A percentile compares a stretch with the other conserved stretches of the same genome.
Evolutionary conservation across 2,797 vertebrate species (phyloP).

Genomic region (Pseudomugil tenellus): DNA sequence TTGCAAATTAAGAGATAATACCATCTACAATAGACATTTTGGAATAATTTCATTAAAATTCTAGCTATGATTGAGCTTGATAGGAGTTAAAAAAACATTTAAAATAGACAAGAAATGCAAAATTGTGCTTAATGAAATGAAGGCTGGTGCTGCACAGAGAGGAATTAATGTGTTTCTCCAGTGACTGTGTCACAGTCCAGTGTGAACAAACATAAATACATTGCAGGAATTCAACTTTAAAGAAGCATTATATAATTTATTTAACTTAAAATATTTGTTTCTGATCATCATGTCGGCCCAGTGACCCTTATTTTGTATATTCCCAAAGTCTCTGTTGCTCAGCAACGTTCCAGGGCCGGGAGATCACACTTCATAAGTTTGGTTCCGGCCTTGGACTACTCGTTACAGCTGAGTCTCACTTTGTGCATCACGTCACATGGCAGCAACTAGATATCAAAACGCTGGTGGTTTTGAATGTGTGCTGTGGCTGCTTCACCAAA

Average conservation of each 20-base stretch:
- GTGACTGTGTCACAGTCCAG: background rate
- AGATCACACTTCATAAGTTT: too few species aligned
- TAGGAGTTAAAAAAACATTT: conserved; percentile 10
- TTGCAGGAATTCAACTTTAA: background rate
- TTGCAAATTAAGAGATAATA: conserved; percentile 18
- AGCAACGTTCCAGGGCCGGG: too few species aligned
- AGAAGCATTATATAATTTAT: background rate
- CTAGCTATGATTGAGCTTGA: background rate
- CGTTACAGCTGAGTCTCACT: too few species aligned
- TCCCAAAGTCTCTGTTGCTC: too few species aligned
- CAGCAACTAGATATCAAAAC: too few species aligned
- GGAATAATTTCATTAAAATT: conserved; percentile 2
- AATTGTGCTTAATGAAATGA: background rate
- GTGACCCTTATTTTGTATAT: too few species aligned
- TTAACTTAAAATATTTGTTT: too few species aligned
- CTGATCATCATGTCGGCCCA: too few species aligned
- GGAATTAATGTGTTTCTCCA: background rate
- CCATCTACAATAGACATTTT: background rate
- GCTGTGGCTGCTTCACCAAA: too few species aligned
- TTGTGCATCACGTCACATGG: too few species aligned
- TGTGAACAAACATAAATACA: background rate
- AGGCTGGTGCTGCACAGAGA: background rate
- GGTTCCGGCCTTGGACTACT: too few species aligned
- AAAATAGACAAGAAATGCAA: background rate
- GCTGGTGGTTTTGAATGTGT: too few species aligned